Percentiles rank a stretch among this genome's conserved stretches.
phyloP scores from a whole-genome alignment of 2,113 vertebrate genomes.

The Anarhynchus alexandrinus region DNA sequence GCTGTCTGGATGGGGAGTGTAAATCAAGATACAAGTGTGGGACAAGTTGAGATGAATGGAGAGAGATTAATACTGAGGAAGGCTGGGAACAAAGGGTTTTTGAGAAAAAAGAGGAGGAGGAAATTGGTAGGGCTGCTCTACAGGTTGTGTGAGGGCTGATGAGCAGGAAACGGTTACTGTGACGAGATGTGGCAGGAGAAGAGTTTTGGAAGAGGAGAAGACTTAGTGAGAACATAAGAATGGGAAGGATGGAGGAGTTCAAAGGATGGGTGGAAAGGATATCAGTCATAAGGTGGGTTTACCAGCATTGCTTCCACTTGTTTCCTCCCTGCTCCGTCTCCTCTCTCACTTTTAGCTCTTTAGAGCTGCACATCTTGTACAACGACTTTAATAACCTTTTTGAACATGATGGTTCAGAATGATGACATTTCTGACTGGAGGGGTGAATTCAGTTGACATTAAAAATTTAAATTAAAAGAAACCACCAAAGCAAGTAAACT shows the following conservation, averaged over 20 bases:
- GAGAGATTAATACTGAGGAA: not conserved
- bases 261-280: not conserved
- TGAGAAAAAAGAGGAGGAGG: not conserved
- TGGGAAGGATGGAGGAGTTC: not conserved
- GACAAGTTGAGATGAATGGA: not conserved
- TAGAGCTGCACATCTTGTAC: not conserved
- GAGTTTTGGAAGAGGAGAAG: not conserved
- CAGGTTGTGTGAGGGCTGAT: not conserved
- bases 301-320: not conserved
- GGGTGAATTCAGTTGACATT: not conserved
- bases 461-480: not conserved
- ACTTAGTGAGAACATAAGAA: not conserved
- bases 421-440: not conserved
- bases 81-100: not conserved
- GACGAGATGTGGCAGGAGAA: not conserved
- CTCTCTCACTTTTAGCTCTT: not conserved
- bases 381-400: not conserved
- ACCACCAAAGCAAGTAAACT: not conserved
- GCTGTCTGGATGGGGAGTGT: not conserved
- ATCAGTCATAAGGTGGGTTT: not conserved
- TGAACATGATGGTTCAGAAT: not conserved
- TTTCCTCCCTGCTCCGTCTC: not conserved
- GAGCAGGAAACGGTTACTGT: not conserved
- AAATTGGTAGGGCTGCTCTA: not conserved
- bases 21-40: not conserved